These are phyloP conservation scores for Iguana delicatissima DNA, from an alignment of 2,797 vertebrate genomes.

Conservation along the genomic window DNA sequence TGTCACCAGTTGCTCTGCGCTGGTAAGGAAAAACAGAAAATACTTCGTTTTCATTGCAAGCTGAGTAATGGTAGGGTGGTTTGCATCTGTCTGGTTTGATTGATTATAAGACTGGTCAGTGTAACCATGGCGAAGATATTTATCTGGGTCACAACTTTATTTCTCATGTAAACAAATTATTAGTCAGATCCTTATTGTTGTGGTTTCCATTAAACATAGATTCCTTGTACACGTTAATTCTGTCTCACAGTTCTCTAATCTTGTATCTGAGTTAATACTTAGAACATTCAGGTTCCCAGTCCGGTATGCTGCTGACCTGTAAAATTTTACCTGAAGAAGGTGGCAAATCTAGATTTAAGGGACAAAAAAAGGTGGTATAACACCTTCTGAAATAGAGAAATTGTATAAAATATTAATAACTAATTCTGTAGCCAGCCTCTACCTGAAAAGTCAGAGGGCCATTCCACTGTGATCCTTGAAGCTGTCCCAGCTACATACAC, in stretches of 20 bases:
- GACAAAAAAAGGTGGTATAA: too few species aligned
- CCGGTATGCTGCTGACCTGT: slow-evolving; percentile 20
- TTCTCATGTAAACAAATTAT: slow-evolving; percentile 52
- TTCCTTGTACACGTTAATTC: neutral
- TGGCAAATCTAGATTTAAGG: neutral
- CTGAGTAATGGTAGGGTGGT: slow-evolving; percentile 78
- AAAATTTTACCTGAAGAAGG: neutral
- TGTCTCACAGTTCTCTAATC: slow-evolving; percentile 11
- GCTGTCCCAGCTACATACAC: neutral
- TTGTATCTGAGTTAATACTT: neutral
- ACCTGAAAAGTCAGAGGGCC: neutral
- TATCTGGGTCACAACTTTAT: slow-evolving; percentile 70
- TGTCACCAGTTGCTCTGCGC: slow-evolving; percentile 81
- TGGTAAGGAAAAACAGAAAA: slow-evolving; percentile 76
- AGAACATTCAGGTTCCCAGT: neutral
- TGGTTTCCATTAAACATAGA: slow-evolving; percentile 22
- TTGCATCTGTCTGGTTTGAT: slow-evolving; percentile 80
- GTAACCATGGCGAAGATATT: slow-evolving; percentile 77
- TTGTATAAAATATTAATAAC: neutral
- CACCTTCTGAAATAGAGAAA: neutral
- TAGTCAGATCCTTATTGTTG: slow-evolving; percentile 38
- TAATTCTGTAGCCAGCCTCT: neutral
- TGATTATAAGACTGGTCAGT: slow-evolving; percentile 80
- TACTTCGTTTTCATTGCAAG: slow-evolving; percentile 74
- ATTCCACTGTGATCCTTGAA: neutral